Percentiles rank a stretch among this genome's conserved stretches.
Evolutionary conservation across 2,113 vertebrate species (phyloP).

Genomic region (Tragulus kanchil): DNA sequence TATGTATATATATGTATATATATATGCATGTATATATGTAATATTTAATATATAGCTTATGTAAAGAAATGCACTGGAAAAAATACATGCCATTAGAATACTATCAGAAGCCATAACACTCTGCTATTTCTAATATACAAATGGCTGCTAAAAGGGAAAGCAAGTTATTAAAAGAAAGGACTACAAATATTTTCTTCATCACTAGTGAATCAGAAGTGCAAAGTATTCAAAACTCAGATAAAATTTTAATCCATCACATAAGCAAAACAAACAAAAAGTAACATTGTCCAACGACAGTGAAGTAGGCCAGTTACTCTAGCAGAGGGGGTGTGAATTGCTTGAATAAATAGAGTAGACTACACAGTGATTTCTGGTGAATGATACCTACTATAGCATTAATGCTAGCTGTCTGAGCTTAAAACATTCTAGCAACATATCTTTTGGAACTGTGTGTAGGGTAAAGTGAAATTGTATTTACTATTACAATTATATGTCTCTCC

Average conservation of each 20-base stretch:
- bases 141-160: background rate
- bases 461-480: constrained; percentile 15
- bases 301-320: background rate
- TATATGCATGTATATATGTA: background rate
- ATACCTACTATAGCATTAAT: background rate
- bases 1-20: too few relatives aligned
- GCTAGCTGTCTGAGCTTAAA: background rate
- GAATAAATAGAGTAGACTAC: background rate
- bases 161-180: background rate
- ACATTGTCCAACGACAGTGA: background rate
- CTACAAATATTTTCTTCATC: background rate
- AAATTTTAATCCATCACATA: background rate
- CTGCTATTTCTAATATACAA: background rate
- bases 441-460: background rate
- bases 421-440: background rate
- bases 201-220: background rate
- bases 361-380: background rate
- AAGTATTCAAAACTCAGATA: background rate
- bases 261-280: background rate
- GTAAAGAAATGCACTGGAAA: background rate
- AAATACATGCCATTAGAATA: background rate
- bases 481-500: background rate
- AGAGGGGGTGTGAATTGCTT: background rate
- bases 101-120: background rate
- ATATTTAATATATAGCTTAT: background rate